Evolutionary conservation across 2,113 vertebrate genomes (phyloP).

Genomic region (Brienomyrus brachyistius): DNA sequence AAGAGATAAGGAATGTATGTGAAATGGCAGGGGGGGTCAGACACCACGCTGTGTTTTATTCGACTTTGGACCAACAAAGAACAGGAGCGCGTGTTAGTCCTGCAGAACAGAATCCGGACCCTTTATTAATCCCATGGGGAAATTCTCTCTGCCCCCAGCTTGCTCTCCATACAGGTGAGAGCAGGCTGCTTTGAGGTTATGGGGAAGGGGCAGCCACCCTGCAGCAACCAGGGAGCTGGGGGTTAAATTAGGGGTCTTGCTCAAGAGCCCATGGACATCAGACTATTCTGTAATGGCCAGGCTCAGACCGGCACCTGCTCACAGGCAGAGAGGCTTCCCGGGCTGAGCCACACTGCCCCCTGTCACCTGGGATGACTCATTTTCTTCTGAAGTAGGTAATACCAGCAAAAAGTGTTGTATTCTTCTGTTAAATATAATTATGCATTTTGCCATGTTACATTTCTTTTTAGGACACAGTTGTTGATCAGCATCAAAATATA

Average conservation of each 20-base stretch:
- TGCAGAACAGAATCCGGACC: not conserved
- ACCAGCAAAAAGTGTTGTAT: not conserved
- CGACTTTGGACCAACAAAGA: not conserved
- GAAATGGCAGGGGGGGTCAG: not conserved
- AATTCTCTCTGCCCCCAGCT: not conserved
- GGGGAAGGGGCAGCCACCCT: not conserved
- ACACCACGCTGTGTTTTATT: not conserved
- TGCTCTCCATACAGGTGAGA: not conserved
- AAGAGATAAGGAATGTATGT: slow-evolving; percentile 4
- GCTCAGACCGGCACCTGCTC: not conserved
- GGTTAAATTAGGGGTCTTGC: not conserved
- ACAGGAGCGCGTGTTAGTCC: not conserved
- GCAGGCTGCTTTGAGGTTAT: not conserved
- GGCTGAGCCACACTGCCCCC: not conserved
- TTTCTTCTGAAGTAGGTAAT: not conserved
- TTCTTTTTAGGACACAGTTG: not conserved
- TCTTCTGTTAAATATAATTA: not conserved
- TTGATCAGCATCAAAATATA: not conserved
- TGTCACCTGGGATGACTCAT: not conserved
- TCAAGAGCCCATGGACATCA: not conserved
- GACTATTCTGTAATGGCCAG: not conserved
- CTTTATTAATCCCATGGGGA: not conserved
- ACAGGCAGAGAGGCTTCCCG: not conserved
- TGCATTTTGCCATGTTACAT: not conserved
- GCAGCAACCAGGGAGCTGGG: not conserved